A percentile compares a stretch with the other conserved stretches of the same genome.
These are phyloP conservation scores for Rhopilema esculentum DNA, from an alignment of 30 jellyfish, hydroid and myxozoan species.

Conservation along the genomic window DNA sequence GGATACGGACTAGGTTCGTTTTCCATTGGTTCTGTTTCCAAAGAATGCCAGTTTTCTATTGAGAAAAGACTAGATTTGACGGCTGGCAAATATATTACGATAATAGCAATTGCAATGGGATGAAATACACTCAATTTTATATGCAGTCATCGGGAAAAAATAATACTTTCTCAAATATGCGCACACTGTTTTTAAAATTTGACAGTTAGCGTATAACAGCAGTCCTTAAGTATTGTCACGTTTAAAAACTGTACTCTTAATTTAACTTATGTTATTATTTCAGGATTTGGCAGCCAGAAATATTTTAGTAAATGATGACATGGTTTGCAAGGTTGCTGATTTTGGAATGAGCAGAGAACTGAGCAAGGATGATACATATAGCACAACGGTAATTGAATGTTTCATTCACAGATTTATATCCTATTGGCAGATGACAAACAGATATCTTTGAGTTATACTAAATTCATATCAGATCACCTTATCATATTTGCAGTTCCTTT, in stretches of 20 bases:
- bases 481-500: background rate
- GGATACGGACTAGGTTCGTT: too few species aligned
- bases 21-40: too few species aligned
- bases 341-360: conserved; percentile 98
- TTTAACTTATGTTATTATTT: background rate
- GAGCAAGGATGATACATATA: conserved; percentile 90
- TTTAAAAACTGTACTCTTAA: too few species aligned
- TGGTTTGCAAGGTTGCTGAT: conserved; percentile 95
- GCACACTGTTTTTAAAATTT: background rate
- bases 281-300: conserved; percentile 99
- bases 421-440: background rate
- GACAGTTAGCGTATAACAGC: too few species aligned
- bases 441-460: too few species aligned
- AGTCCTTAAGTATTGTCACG: too few species aligned
- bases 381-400: conserved; percentile 78
- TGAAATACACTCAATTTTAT: too few species aligned
- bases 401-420: too few species aligned
- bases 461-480: background rate
- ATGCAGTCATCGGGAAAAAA: conserved; percentile 65
- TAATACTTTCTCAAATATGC: background rate
- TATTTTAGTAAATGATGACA: conserved; percentile 76
- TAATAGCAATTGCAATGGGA: too few species aligned
- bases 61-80: too few species aligned
- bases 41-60: too few species aligned
- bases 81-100: background rate